phyloP scores from a whole-genome alignment of 2,888 invertebrate species.

The Diadegma fenestrale region DNA sequence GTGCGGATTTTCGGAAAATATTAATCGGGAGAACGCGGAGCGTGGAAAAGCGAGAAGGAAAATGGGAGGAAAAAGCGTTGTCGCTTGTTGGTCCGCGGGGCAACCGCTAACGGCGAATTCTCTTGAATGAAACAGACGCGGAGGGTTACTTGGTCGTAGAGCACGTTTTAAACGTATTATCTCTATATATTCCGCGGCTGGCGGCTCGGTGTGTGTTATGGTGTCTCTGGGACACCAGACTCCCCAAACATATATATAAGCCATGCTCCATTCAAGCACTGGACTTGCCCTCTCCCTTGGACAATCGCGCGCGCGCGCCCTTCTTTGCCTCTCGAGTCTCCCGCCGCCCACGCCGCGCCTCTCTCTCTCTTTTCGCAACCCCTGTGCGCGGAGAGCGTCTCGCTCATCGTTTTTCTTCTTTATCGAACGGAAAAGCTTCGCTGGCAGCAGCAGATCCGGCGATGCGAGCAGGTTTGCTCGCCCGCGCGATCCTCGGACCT shows the following conservation, averaged over 20 bases:
- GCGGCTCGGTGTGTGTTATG: conserved; percentile 56
- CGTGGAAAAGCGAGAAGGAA: neutral
- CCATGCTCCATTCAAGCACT: conserved; percentile 72
- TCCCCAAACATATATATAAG: conserved; percentile 56
- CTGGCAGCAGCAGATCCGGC: too few relatives aligned
- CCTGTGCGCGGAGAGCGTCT: neutral
- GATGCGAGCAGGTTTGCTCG: too few relatives aligned
- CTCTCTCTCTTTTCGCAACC: conserved; percentile 57
- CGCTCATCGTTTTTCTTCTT: too few relatives aligned
- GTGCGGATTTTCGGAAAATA: neutral
- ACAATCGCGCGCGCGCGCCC: conserved; percentile 39
- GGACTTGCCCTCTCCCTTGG: conserved; percentile 48
- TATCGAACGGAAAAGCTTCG: neutral
- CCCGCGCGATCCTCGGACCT: neutral
- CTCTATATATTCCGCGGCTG: neutral
- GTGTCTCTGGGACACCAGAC: conserved; percentile 61
- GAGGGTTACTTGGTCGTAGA: conserved; percentile 6
- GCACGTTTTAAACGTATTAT: neutral
- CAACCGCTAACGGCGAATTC: conserved; percentile 21
- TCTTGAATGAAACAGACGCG: conserved; percentile 37
- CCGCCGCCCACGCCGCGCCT: too few relatives aligned
- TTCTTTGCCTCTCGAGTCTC: conserved; percentile 60
- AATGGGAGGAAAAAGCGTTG: neutral
- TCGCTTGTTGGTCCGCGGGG: neutral
- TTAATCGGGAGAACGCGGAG: neutral